Evolutionary conservation across 2,797 vertebrate genomes (phyloP), one percentile per base, ranked within the genome.

Genomic region (Meriones psammophilus): DNA sequence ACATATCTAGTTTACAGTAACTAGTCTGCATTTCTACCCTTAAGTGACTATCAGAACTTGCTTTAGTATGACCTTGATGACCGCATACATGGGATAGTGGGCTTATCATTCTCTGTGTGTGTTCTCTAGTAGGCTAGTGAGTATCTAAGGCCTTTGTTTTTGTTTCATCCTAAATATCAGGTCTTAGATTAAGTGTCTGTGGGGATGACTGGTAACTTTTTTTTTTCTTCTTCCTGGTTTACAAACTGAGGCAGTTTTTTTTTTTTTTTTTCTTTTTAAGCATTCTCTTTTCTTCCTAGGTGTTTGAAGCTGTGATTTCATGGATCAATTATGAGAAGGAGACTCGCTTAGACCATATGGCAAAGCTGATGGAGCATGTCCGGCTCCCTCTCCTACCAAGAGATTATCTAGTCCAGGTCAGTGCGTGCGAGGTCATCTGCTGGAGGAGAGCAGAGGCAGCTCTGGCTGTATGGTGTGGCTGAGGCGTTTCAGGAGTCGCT

Each of bases 251-350:
- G 24, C 74, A 50, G 39, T 81, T 79, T 95, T 96, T 39, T 79
- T 50, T 46, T 87, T 79, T 1, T 95, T 96, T 39, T 77, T 39
- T 39, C 39, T 39, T 39, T 2, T 42, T 42, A 90, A 77, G 80
- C 56, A 64, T 50, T 95, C n/a, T 93, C 28, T 97, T 85, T 97
- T 95, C 88, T 93, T 28, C 74, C 56, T 91, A 99, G 99, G 99
- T 99, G 62, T 99, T 99, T 97, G 99, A 99, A 98, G 99, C 99
- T 0, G 99, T 99, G 98, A 99, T 99, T 93, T 97, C 99, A 2
- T 99, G 99, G 99, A 99, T 99, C 97, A 99, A 99, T 98, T 98
- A 99, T 0, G 99, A 99, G 96, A 99, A 99, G 95, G 99, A 99
- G 8, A 98, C 99, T 69, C 99, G 99, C 80, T 98, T 99, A 78